phyloP scores from a whole-genome alignment of 2,113 vertebrate species.

The Anoplopoma fimbria region DNA sequence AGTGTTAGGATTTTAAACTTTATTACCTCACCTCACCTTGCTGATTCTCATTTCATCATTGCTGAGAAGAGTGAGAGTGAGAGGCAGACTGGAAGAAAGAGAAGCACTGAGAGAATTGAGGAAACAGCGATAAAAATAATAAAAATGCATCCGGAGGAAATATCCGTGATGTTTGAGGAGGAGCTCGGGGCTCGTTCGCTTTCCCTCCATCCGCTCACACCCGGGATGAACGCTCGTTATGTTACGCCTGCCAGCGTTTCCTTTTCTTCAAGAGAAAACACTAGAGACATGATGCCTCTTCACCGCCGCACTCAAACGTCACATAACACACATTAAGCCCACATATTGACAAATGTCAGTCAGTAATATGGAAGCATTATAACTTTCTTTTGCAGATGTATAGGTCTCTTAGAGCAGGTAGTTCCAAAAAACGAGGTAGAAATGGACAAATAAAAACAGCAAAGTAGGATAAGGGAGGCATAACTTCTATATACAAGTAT shows the following conservation, averaged over 20 bases:
- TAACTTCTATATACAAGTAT: too few species aligned
- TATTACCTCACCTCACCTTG: not conserved
- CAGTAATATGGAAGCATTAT: not conserved
- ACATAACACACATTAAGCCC: constrained; percentile 29
- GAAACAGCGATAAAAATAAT: constrained; percentile 38
- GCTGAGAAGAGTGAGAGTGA: not conserved
- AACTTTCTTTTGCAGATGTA: too few species aligned
- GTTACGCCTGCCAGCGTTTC: constrained; percentile 56
- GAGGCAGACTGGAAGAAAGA: not conserved
- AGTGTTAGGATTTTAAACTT: not conserved
- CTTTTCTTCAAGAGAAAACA: constrained; percentile 36
- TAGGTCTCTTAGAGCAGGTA: too few species aligned
- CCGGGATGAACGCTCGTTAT: constrained; percentile 53
- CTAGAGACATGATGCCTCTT: constrained; percentile 42
- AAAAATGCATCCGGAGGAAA: constrained; percentile 53
- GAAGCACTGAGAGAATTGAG: constrained; percentile 28
- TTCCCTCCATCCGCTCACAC: constrained; percentile 24
- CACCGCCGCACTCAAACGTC: too few species aligned
- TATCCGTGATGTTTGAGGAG: constrained; percentile 26
- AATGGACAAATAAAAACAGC: too few species aligned
- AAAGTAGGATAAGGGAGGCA: too few species aligned
- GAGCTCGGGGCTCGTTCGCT: constrained; percentile 34
- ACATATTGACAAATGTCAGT: constrained; percentile 19
- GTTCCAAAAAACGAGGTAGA: too few species aligned
- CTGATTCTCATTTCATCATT: constrained; percentile 18